Base-by-base conservation (phyloP, 92 coral and sea anemone genomes). In the Actinostola sp. region DNA sequence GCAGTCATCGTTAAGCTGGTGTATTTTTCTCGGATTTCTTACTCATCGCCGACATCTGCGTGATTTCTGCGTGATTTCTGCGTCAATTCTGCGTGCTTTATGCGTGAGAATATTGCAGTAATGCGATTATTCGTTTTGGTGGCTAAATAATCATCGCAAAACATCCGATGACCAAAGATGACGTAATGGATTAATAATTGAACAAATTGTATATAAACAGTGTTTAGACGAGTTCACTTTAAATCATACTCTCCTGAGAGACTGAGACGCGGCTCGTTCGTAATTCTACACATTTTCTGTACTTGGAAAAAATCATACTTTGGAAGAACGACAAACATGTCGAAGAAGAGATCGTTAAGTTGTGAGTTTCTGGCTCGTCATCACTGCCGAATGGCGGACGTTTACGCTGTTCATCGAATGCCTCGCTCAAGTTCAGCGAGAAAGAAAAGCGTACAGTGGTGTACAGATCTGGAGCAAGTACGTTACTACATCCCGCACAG, bases 371-470 rank as follows among this genome's bases (percentile, higher is more conserved):
- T 75, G 6, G 63, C 81, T 15, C 55, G 60, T 1, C 81, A 75
- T 23, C 42, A 66, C 28, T 29, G 54, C 23, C 81, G 81, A 1
- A 75, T 75, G 81, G 73, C 81, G 16, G 81, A 75, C 14, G 81
- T 75, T 5, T 75, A 75, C 43, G 81, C 81, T 1, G 71, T 50
- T 2, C 67, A 64, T 20, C 23, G 72, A 63, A 63, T 75, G 45
- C 84, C 89, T 0, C 79, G 96, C 0, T 83, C 78, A 10, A 53
- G 71, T 11, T 87, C 92, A 15, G 91, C 89, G 38, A 62, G 92
- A 26, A 90, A 90, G 77, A 90, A 90, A 33, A 83, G 82, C 52
- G 96, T 90, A 0, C 92, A 90, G 33, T 90, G 96, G 96, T 71
- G 87, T 0, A 75, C 75, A 14, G 87, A 90, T 25, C 72, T 90